Evolutionary conservation across 2,888 invertebrate genomes (phyloP), one percentile per base, ranked within the genome.

Genomic region (Strigamia transsilvanica): DNA sequence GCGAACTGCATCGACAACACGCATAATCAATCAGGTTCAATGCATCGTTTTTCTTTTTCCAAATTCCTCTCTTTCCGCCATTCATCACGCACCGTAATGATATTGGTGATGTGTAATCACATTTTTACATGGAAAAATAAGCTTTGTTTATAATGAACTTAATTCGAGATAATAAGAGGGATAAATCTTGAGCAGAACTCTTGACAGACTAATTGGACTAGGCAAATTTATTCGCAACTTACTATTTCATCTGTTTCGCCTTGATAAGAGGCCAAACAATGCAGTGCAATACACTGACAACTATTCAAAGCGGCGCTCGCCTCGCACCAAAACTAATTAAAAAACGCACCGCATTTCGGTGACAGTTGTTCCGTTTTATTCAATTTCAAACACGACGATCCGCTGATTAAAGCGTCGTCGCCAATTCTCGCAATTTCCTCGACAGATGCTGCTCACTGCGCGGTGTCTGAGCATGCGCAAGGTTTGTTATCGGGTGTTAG

Each of bases 91-190:
- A 3, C 4, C 23, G 18, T 66, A 66, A 66, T 66, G 61, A 66
- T 66, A 66, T 66, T 66, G 61, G 61, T 66, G 61, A 66, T 66
- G 61, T 18, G 23, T 66, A 66, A 66, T 66, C 61, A 66, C 61
- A 66, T 66, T 66, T 51, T 66, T 66, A 66, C 61, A 23, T 66
- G 61, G 61, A 66, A 66, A 66, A 66, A 66, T 66, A 66, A 66
- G 61, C 18, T 66, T 66, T 66, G 61, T 66, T 66, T 66, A 66
- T 66, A 66, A 66, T 66, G 61, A 66, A 66, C 61, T 66, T 66
- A 66, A 66, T 66, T 66, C 61, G 12, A 66, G 61, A 66, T 66
- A 66, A 66, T 66, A 66, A 66, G 61, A 66, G 61, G 61, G 61
- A 66, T 66, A 66, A 66, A 66, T 66, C 61, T 66, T 66, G n/a